Percentiles rank a stretch among this genome's conserved stretches.
phyloP scores from a whole-genome alignment of 2,113 vertebrate species.

The Podarcis muralis region DNA sequence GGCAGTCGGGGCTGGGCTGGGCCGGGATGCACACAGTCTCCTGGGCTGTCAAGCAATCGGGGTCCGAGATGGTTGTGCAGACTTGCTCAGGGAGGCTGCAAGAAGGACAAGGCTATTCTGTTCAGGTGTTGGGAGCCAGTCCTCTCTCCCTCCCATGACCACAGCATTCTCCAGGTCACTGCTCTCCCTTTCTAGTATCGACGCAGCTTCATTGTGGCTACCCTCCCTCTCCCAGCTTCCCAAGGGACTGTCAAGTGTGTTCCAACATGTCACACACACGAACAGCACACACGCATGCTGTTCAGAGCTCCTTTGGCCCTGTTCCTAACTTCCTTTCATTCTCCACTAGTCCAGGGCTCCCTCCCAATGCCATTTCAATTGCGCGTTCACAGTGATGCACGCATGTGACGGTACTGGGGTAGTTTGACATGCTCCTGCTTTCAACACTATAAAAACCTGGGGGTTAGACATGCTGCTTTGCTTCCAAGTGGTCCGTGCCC shows the following conservation, averaged over 20 bases:
- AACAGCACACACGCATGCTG: not conserved
- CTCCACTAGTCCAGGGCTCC: not conserved
- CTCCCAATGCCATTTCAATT: not conserved
- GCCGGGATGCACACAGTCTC: slow-evolving; percentile 81
- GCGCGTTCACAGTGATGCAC: no score
- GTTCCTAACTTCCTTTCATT: not conserved
- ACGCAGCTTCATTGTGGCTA: no score
- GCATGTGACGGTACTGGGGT: no score
- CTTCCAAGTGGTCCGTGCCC: no score
- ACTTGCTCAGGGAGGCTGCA: slow-evolving; percentile 88
- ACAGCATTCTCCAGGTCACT: not conserved
- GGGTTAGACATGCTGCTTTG: no score
- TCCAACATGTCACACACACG: not conserved
- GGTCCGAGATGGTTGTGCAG: slow-evolving; percentile 88
- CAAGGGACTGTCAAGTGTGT: not conserved
- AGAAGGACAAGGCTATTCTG: not conserved
- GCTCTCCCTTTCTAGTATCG: not conserved
- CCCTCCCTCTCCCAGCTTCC: not conserved
- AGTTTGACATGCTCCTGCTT: no score
- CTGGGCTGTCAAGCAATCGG: slow-evolving; percentile 83
- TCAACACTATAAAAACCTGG: no score
- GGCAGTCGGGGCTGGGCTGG: slow-evolving; percentile 82
- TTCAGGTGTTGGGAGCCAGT: not conserved
- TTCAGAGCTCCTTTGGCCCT: not conserved
- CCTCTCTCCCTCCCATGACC: not conserved